Percentiles rank a stretch among this genome's conserved stretches.
Evolutionary conservation across 2,797 vertebrate genomes (phyloP).

Genomic region (Microctenopoma stevenorrisi): DNA sequence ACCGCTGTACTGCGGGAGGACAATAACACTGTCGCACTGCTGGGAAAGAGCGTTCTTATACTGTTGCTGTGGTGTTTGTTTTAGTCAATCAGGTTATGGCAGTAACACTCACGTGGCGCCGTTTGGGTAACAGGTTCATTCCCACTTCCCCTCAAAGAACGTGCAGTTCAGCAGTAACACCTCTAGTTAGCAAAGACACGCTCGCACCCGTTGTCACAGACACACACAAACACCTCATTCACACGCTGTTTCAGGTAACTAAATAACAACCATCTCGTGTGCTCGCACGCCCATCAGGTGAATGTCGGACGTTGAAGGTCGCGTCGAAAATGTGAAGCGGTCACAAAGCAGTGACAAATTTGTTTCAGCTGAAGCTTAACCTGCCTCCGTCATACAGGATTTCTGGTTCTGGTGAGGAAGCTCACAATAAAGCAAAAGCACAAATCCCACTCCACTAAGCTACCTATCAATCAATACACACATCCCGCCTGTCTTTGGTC

Average conservation of each 20-base stretch:
- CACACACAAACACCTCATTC: conserved; percentile 2
- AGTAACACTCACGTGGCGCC: conserved; percentile 7
- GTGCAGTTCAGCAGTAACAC: conserved; percentile 41
- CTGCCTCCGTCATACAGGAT: conserved; percentile 20
- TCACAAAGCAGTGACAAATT: neutral
- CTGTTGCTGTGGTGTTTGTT: neutral
- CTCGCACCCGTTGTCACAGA: conserved; percentile 26
- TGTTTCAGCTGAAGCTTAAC: conserved; percentile 20
- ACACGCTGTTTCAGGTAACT: neutral
- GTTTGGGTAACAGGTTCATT: conserved; percentile 37
- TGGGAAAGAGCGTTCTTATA: neutral
- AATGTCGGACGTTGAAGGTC: conserved; percentile 8
- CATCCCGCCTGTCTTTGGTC: conserved; percentile 59
- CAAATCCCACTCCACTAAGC: conserved; percentile 50
- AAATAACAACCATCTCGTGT: conserved; percentile 19
- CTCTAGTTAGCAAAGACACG: conserved; percentile 25
- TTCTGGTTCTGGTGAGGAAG: conserved; percentile 23
- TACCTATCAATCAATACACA: conserved; percentile 62
- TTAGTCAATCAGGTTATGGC: neutral
- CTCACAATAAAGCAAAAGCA: conserved; percentile 37
- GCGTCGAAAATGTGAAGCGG: neutral
- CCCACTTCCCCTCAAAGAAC: conserved; percentile 35
- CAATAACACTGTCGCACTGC: neutral
- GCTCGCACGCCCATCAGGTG: conserved; percentile 23
- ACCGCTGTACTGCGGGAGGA: neutral